These are phyloP conservation scores for Lepisosteus oculatus DNA, from an alignment of 2,113 vertebrate species.

Conservation along the genomic window DNA sequence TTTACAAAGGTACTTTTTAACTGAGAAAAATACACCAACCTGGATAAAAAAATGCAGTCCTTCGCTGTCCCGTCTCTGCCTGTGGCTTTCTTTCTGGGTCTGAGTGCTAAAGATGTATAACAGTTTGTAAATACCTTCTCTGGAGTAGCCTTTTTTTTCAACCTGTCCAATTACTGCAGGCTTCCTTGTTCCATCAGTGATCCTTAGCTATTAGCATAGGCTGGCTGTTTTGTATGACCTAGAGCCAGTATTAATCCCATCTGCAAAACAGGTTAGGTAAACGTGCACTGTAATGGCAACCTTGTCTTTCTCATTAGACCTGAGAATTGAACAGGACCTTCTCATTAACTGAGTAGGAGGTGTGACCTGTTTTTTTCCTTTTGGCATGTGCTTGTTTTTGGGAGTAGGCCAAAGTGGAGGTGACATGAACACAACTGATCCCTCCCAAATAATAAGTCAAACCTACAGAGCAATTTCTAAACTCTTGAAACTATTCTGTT, in stretches of 20 bases:
- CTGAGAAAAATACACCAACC: slow-evolving; percentile 46
- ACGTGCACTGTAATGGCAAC: slow-evolving; percentile 16
- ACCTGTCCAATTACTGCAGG: slow-evolving; percentile 36
- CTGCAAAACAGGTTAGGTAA: slow-evolving; percentile 29
- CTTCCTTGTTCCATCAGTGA: slow-evolving; percentile 36
- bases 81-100: slow-evolving; percentile 27
- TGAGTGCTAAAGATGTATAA: slow-evolving; percentile 43
- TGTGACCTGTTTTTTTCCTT: not conserved
- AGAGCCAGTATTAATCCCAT: slow-evolving; percentile 32
- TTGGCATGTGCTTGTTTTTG: not conserved
- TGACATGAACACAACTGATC: too few species aligned
- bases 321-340: not conserved
- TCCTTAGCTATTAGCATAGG: slow-evolving; percentile 39
- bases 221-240: slow-evolving; percentile 23
- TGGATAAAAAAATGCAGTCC: slow-evolving; percentile 41
- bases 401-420: too few species aligned
- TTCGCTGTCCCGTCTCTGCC: slow-evolving; percentile 37
- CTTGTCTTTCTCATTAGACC: slow-evolving; percentile 23
- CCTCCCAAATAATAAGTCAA: too few species aligned
- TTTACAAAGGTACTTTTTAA: not conserved
- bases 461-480: too few species aligned
- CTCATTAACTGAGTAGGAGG: slow-evolving; percentile 7
- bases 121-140: slow-evolving; percentile 38
- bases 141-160: slow-evolving; percentile 30
- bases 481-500: too few species aligned